Conservation (phyloP, 92 coral and sea anemone species). For the Ricordea florida region DNA sequence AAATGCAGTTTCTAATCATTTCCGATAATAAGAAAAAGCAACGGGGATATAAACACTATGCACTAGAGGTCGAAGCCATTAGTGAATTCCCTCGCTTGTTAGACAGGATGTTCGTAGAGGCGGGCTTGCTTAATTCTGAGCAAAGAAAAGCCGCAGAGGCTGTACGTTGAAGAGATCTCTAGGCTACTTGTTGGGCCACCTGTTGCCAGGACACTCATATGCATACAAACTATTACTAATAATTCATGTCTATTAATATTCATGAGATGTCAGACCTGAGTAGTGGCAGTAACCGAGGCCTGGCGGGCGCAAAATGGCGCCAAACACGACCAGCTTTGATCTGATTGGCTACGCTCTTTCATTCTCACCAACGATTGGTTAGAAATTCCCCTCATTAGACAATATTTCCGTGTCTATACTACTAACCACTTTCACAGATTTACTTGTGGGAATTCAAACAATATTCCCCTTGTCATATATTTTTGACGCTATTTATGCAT, state of each 20-base stretch:
- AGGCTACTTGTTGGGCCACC: slow-evolving; percentile 75
- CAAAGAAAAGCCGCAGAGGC: slow-evolving; percentile 28
- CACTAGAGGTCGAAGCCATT: slow-evolving; percentile 21
- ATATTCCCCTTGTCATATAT: neutral
- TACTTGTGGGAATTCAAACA: slow-evolving; percentile 14
- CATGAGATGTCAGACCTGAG: slow-evolving; percentile 35
- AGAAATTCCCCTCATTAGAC: slow-evolving; percentile 13
- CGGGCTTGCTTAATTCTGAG: slow-evolving; percentile 37
- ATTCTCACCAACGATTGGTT: slow-evolving; percentile 1
- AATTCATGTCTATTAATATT: slow-evolving; percentile 65
- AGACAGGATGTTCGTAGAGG: slow-evolving; percentile 52
- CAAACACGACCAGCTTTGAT: slow-evolving; percentile 28
- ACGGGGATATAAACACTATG: slow-evolving; percentile 26
- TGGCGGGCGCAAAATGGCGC: slow-evolving; percentile 39
- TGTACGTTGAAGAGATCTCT: slow-evolving; percentile 24
- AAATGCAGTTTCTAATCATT: slow-evolving; percentile 70
- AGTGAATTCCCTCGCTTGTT: slow-evolving; percentile 22
- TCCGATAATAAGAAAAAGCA: slow-evolving; percentile 54
- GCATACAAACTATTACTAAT: slow-evolving; percentile 81
- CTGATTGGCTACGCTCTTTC: slow-evolving; percentile 24
- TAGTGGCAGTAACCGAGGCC: slow-evolving; percentile 51
- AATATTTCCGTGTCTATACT: slow-evolving; percentile 26
- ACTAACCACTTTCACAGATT: slow-evolving; percentile 17
- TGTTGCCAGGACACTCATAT: slow-evolving; percentile 95
- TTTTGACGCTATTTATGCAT: neutral